phyloP scores from a whole-genome alignment of 2,797 vertebrate genomes.

The Furcifer pardalis region DNA sequence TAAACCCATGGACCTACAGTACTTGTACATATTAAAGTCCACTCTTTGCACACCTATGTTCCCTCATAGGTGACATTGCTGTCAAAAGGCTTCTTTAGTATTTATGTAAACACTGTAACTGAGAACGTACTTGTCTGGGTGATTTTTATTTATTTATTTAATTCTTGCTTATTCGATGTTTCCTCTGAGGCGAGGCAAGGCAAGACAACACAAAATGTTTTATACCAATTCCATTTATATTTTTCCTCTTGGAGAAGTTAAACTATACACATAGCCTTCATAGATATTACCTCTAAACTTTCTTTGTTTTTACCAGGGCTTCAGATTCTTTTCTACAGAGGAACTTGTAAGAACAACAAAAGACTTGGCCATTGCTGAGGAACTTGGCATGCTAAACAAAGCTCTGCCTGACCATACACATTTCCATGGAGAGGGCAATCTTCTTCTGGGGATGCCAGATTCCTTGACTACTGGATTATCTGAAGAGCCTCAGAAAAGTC shows the following conservation, averaged over 20 bases:
- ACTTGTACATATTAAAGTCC: constrained; percentile 13
- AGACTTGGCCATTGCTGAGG: constrained; percentile 37
- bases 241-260: background rate
- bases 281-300: constrained; percentile 46
- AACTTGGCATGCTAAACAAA: constrained; percentile 7
- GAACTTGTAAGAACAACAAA: constrained; percentile 7
- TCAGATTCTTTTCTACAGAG: constrained; percentile 25
- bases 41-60: background rate
- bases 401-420: background rate
- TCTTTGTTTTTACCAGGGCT: constrained; percentile 69
- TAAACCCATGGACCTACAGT: too few species aligned
- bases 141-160: background rate
- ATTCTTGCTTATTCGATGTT: background rate
- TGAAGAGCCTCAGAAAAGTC: constrained; percentile 37
- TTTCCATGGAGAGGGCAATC: constrained; percentile 17
- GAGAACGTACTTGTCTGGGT: background rate
- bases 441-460: background rate
- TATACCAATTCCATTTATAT: background rate
- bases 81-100: background rate
- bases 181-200: background rate
- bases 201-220: background rate
- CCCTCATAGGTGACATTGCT: background rate
- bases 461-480: constrained; percentile 30
- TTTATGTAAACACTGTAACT: background rate
- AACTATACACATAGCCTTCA: background rate